Evolutionary conservation across 1,140 invertebrate genomes (phyloP), one percentile per base, ranked within the genome.

Genomic region (Amphibalanus amphitrite): DNA sequence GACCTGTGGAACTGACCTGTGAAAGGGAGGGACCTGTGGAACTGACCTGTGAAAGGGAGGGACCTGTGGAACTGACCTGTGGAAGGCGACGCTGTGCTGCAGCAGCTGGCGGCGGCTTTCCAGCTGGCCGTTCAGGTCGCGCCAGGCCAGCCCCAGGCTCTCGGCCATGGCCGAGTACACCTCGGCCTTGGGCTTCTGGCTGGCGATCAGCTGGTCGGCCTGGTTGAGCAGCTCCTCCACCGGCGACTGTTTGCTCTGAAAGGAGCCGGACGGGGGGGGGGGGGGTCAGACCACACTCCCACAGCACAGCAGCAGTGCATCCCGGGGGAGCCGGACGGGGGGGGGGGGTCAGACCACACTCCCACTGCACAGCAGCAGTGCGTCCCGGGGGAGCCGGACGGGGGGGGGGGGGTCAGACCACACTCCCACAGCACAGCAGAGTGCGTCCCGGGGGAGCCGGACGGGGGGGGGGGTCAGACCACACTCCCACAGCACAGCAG

Each of bases 111-210:
- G 88, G 69, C 92, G 82, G 70, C 87, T 83, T 76, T 93, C 88
- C 72, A 95, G 81, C 77, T 91, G 87, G 70, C 83, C 82, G 77
- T 93, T 90, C 67, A 95, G 87, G 78, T 93, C 91, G 76, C 87
- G 87, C 93, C 93, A 96, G 0, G 92, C 91, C 74, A 88, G 84
- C 67, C 88, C 89, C 40, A 96, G 81, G 28, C 90, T 91, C 78
- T 93, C 90, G 20, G 92, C 92, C 93, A 96, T 95, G 0, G 92
- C 91, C 70, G 89, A 87, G 78, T 94, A 93, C 28, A 95, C 89
- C 87, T 89, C 74, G 86, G 82, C 87, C 74, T 87, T 84, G 23
- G 88, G 87, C 76, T 85, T 86, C 78, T 94, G 90, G 8, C 86
- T 88, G 28, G 87, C 86, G 73, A 92, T 89, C 73, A 92, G 81